Base-by-base conservation (phyloP, 1,140 invertebrate species). In the Brachionus angularis region DNA sequence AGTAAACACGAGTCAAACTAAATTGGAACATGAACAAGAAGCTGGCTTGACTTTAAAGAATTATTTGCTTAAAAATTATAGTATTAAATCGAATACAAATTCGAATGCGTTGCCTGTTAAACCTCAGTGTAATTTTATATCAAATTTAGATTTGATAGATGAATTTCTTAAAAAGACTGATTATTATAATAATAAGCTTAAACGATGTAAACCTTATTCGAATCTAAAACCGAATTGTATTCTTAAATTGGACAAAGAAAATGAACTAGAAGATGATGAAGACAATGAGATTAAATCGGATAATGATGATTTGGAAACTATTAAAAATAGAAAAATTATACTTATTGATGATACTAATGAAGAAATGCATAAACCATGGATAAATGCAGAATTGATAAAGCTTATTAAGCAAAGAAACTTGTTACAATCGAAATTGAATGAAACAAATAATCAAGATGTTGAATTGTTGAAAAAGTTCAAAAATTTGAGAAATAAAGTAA, bases 331-430 rank as follows among this genome's bases (percentile, higher is more conserved):
- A 50, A 46, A 47, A 47, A 21, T 67, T 33, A 50, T 67, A 18
- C n/a, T 67, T 21, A 67, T 67, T 34, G 62, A 67, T 23, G 62
- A 67, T 34, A 12, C 42, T 4, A 67, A 67, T 36, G 62, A 67
- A 42, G 62, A 67, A 50, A 47, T 50, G 47, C 62, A 67, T 25
- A 67, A 67, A 25, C 62, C 62, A 10, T 67, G 62, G 62, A 67
- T 67, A 7, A 67, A 39, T 2, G 27, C 62, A 8, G 62, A 67
- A 1, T 42, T 67, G 8, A 67, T 67, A 18, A 67, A 67, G n/a
- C 42, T 67, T 4, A 67, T 67, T 23, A 67, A 67, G 18, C 62
- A 67, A 10, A 29, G 62, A 67, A 67, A 67, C 36, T 50, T 47
- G 42, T 33, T 67, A 34, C 62, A 67, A 23, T 31, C 62, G 3